These are phyloP conservation scores for human DNA, from an alignment of 2,113 vertebrate genomes.

Conservation along the genomic window GRCh38 chr7:131916001-131916500, in stretches of 20 bases:
- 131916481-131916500: not conserved
- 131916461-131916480: not conserved
- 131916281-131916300: too few species aligned
- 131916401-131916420: not conserved
- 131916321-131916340: not conserved
- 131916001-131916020: not conserved
- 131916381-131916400: not conserved
- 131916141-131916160: not conserved
- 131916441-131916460: not conserved
- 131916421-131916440: not conserved
- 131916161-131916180: not conserved
- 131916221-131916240: not conserved
- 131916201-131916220: not conserved
- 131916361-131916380: not conserved
- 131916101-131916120: constrained; percentile 1
- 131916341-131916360: not conserved
- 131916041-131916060: not conserved
- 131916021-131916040: not conserved
- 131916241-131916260: not conserved
- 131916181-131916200: not conserved
- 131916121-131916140: not conserved
- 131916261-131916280: not conserved
- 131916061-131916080: not conserved
- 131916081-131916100: not conserved
- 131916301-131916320: not conserved